Evolutionary conservation across 2,888 invertebrate genomes (phyloP), one percentile per base, ranked within the genome.

Genomic region (Antheraea yamamai): DNA sequence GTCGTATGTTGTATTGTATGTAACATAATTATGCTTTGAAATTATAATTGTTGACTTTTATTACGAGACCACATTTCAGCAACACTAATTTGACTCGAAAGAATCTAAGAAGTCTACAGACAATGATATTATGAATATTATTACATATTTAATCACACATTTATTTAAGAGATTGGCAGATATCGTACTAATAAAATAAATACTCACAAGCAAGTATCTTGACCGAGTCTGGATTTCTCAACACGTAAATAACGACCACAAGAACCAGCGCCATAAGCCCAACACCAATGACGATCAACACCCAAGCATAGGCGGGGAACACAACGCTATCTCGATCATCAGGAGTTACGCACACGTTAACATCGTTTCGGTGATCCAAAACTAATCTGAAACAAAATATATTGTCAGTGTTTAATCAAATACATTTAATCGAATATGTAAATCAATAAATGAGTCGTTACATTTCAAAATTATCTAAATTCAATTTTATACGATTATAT

Each of bases 201-300:
- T 61, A 77, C 87, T 89, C 73, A 90, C 91, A 88, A 26, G 86
- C 83, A 39, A 83, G 77, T 64, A 88, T 85, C 77, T 89, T 89
- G 74, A 91, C 85, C 66, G 86, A 86, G 70, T 85, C 81, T 3
- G 81, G 84, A 77, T 88, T 83, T 71, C 85, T 84, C 51, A 88
- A 81, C 39, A 88, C 78, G 77, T 86, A 90, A 73, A 87, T 77
- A 52, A 88, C 81, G 75, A 87, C 80, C 74, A 74, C 76, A 58
- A 82, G 75, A 23, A 81, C 78, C 2, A 82, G 79, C 23, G 84
- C 73, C 30, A 83, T 79, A 55, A 88, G 77, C 4, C 88, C 68
- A 73, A 87, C 77, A 12, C 80, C 82, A 75, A 86, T 66, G n/a
- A 80, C 85, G 66, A 89, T 81, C 58, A 85, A 81, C 58, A 80